Evolutionary conservation across 2,888 invertebrate species (phyloP), one percentile per base, ranked within the genome.

Genomic region (Suillia variegata): DNA sequence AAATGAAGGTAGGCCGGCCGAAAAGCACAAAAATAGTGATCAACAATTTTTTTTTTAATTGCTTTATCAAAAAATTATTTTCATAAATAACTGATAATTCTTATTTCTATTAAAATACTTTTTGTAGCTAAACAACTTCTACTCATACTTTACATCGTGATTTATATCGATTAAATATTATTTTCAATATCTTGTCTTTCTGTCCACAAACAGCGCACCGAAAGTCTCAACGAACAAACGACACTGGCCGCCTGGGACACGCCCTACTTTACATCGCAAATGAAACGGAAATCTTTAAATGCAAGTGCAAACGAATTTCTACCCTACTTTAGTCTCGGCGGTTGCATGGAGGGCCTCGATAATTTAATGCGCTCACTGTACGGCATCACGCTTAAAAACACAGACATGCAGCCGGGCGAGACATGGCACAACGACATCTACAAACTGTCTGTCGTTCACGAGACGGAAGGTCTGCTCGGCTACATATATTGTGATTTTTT

Each of bases 401-500:
- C 89, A 34, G 89, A 91, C 64, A 86, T 92, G 72, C 83, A 86
- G 63, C 86, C 88, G 18, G 93, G 92, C 0, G 98, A 99, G 82
- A 86, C 90, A 0, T 98, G 97, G 97, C 85, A 90, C 1, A 85
- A 87, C 2, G 93, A 95, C 79, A 90, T 99, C 31, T 91, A 96
- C 75, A 99, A 98, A 83, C 81, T 99, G 61, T 92, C 91, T n/a
- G 96, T 97, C 21, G 86, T 89, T 1, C 92, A 96, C 73, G 90
- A 92, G 70, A 84, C 81, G 0, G 92, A 94, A 75, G 93, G 93
- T 1, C 79, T 91, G 12, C 83, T 99, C 31, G 99, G 99, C 0
- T 88, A 94, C 76, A 96, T 99, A 71, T 99, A 98, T 83, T 97
- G 98, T 81, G 99, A 99, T 84, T 91, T 99, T 75, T 98, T 93